These are phyloP conservation scores for Sceloporus undulatus DNA, from an alignment of 2,113 vertebrate genomes.

Conservation along the genomic window DNA sequence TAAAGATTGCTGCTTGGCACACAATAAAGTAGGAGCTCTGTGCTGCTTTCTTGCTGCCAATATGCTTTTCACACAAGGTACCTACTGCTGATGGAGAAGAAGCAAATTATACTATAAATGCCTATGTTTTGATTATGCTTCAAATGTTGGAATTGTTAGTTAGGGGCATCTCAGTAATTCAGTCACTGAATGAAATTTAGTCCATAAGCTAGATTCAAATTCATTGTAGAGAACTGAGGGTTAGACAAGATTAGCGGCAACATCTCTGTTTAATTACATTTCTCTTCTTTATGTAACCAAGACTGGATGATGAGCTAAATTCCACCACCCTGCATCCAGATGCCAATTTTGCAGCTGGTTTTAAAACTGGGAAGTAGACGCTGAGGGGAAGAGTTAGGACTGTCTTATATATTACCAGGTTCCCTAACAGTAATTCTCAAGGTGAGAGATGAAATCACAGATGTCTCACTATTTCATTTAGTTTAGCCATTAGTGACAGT, in stretches of 20 bases:
- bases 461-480: not conserved
- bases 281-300: too few relatives aligned
- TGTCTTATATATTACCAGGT: not conserved
- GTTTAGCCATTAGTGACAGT: constrained; percentile 12
- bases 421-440: not conserved
- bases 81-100: not conserved
- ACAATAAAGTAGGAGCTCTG: not conserved
- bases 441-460: not conserved
- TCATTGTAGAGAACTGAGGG: not conserved
- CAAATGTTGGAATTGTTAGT: not conserved
- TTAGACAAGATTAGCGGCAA: not conserved
- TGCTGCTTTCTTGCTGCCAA: not conserved
- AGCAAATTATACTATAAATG: not conserved
- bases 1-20: not conserved
- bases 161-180: not conserved
- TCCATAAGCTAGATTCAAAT: not conserved
- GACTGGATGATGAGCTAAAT: too few relatives aligned
- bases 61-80: not conserved
- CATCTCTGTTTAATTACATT: too few relatives aligned
- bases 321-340: not conserved
- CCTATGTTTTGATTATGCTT: not conserved
- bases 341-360: not conserved
- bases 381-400: too few relatives aligned
- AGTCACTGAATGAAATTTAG: not conserved
- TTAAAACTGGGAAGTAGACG: not conserved